Evolutionary conservation across 1,140 invertebrate genomes (phyloP), one percentile per base, ranked within the genome.

Genomic region (Bombus balteatus): DNA sequence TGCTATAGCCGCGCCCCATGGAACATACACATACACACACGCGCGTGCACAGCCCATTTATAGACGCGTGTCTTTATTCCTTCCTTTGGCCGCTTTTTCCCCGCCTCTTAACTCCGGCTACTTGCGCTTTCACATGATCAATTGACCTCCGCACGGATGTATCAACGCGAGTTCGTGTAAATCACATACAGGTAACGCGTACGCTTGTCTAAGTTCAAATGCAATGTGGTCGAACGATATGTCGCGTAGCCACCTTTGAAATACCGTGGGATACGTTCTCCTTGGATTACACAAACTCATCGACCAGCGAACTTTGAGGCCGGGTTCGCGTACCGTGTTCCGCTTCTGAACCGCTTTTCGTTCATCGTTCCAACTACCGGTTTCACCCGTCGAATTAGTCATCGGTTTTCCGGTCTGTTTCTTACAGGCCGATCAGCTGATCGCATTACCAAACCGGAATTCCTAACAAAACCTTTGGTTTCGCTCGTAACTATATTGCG

Each of bases 191-290:
- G 10, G 13, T 22, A 41, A 25, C 10, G 39, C 10, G 28, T n/a
- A 22, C 25, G 12, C 25, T 3, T 77, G 53, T 77, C 13, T 53
- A 12, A 13, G 53, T 22, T 53, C 25, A 75, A 32, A 32, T 72
- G 65, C 41, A 72, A n/a, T 10, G 25, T 41, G 28, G 32, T 13
- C 32, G 53, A 87, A 81, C 84, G 25, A 71, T 68, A 87, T 76
- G 76, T 80, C 72, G 53, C 53, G 47, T 22, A 37, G 13, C 25
- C 41, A 39, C 34, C 39, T 80, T 28, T 82, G 77, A 82, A 87
- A 81, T 86, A 88, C 87, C 85, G 82, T 88, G 83, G 81, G 84
- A 81, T 53, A 62, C 85, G 70, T 75, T 87, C 86, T 70, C 85
- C 82, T 22, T 47, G 66, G 68, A 71, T 84, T 85, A 80, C 76